These are phyloP conservation scores for Urosaurus nigricauda DNA, from an alignment of 2,797 vertebrate genomes.

Conservation along the genomic window DNA sequence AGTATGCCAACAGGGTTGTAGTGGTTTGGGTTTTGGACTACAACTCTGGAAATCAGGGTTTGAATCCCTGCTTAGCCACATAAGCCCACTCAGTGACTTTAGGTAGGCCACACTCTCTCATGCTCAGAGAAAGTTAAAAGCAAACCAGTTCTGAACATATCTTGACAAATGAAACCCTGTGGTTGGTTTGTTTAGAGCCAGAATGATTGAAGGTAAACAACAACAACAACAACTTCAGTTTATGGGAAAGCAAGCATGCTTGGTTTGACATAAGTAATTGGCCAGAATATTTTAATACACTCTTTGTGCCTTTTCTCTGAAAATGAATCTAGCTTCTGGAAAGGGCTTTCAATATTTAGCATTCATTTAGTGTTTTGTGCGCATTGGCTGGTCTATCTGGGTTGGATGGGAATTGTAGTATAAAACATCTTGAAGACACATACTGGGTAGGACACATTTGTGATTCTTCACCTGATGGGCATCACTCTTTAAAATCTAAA, in stretches of 20 bases:
- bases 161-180: too few species aligned
- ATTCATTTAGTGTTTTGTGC: too few species aligned
- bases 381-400: not conserved
- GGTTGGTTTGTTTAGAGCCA: too few species aligned
- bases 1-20: not conserved
- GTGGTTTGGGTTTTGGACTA: too few species aligned
- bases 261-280: not conserved
- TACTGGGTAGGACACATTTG: not conserved
- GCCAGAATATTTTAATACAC: conserved; percentile 9
- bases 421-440: not conserved
- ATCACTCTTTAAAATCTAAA: not conserved
- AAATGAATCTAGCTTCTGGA: not conserved
- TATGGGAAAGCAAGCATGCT: not conserved
- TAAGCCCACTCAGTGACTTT: too few species aligned
- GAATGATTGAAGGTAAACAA: too few species aligned
- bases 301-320: not conserved
- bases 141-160: too few species aligned
- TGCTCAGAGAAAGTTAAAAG: too few species aligned
- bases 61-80: too few species aligned
- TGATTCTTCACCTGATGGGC: not conserved
- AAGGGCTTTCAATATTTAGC: too few species aligned
- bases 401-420: not conserved
- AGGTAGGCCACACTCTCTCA: too few species aligned
- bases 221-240: too few species aligned
- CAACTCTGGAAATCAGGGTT: not conserved